phyloP scores from a whole-genome alignment of 2,797 vertebrate species.

The Sebastes taczanowskii region DNA sequence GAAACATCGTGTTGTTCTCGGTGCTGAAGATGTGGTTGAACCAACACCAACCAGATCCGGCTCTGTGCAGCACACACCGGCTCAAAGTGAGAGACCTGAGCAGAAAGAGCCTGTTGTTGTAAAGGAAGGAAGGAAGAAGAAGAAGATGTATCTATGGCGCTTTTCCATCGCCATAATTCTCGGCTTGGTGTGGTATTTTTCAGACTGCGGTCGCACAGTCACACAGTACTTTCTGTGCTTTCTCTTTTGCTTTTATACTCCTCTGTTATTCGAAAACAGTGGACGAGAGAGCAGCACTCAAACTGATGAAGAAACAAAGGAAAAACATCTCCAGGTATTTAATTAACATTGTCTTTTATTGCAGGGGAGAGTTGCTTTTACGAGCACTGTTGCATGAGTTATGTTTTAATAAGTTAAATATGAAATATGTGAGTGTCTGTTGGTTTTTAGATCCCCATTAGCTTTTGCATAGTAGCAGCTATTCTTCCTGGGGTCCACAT shows the following conservation, averaged over 20 bases:
- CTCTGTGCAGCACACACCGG: not conserved
- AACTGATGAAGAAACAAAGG: slow-evolving; percentile 62
- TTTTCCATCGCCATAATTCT: slow-evolving; percentile 60
- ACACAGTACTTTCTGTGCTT: slow-evolving; percentile 56
- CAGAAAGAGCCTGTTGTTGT: not conserved
- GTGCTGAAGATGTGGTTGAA: slow-evolving; percentile 23
- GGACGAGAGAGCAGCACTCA: slow-evolving; percentile 76
- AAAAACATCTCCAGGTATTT: slow-evolving; percentile 55
- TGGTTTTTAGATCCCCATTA: too few relatives aligned
- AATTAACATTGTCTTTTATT: not conserved
- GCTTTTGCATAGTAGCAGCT: too few relatives aligned
- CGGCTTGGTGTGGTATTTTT: slow-evolving; percentile 73
- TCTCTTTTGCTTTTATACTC: slow-evolving; percentile 53
- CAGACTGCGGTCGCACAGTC: slow-evolving; percentile 63
- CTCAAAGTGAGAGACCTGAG: not conserved
- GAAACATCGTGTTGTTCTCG: not conserved
- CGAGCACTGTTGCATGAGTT: not conserved
- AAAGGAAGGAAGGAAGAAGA: not conserved
- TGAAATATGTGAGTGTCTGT: not conserved
- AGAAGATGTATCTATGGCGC: slow-evolving; percentile 72
- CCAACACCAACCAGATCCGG: not conserved
- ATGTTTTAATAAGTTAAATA: not conserved
- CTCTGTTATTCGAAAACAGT: slow-evolving; percentile 3
- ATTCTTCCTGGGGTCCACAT: too few relatives aligned
- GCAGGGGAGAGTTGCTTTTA: not conserved